Evolutionary conservation across 2,888 invertebrate species (phyloP).

Genomic region (Eumacrocentrus americanus): DNA sequence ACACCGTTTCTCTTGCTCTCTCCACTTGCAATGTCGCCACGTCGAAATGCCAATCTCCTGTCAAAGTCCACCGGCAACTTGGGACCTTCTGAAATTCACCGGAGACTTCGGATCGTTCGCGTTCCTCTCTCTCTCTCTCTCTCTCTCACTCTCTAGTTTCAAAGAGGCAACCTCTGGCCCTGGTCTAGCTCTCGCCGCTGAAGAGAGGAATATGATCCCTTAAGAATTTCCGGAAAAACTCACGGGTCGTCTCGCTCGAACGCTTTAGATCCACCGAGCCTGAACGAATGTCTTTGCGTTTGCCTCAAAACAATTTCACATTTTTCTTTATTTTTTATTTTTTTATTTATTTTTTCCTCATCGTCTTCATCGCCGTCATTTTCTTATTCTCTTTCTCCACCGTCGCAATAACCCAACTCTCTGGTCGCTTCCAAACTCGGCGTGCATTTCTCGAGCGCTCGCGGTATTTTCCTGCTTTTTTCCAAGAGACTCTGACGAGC

Average conservation of each 20-base stretch:
- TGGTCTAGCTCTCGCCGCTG: neutral
- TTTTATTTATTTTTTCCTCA: no score
- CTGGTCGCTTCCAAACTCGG: neutral
- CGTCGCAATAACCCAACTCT: neutral
- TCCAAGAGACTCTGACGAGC: neutral
- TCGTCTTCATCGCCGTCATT: neutral
- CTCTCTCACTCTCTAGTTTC: neutral
- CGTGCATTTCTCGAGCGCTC: no score
- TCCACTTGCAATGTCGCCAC: neutral
- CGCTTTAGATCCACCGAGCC: neutral
- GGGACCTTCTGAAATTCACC: slow-evolving; percentile 1
- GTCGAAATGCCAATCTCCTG: slow-evolving; percentile 7
- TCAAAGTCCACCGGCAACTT: slow-evolving; percentile 9
- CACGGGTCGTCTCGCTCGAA: neutral
- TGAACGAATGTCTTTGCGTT: neutral
- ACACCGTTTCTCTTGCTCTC: slow-evolving; percentile 8
- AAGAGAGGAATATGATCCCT: neutral
- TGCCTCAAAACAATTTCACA: neutral
- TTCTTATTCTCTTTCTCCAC: neutral
- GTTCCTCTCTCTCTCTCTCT: neutral
- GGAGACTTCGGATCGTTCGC: neutral
- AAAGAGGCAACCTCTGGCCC: neutral
- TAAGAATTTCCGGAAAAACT: slow-evolving; percentile 15
- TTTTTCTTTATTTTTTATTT: neutral
- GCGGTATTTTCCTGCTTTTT: neutral